Evolutionary conservation across 2,888 invertebrate genomes (phyloP).

Genomic region (Troides aeacus): DNA sequence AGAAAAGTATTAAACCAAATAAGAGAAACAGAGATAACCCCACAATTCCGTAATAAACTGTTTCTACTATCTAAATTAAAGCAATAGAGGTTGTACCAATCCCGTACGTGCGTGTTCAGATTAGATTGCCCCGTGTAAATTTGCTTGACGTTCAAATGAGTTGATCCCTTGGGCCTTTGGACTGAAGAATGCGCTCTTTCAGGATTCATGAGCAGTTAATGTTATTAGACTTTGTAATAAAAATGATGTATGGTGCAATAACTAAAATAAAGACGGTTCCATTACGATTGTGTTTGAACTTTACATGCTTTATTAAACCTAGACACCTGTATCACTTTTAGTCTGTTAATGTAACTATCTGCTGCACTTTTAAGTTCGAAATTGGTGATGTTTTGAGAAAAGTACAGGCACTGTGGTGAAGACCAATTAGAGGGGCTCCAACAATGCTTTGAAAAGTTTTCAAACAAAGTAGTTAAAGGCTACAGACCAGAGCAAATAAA

Average conservation of each 20-base stretch:
- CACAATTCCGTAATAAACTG: conserved; percentile 9
- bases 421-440: too few relatives aligned
- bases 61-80: conserved; percentile 36
- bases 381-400: not conserved
- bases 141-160: conserved; percentile 67
- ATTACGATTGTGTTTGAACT: too few relatives aligned
- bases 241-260: not conserved
- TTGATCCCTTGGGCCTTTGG: conserved; percentile 55
- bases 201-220: conserved; percentile 6
- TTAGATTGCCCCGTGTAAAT: conserved; percentile 71
- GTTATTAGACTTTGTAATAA: not conserved
- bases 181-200: conserved; percentile 36
- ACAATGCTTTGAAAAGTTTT: too few relatives aligned
- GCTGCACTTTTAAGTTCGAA: not conserved
- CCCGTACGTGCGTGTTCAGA: conserved; percentile 39
- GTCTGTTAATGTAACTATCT: not conserved
- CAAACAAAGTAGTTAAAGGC: not conserved
- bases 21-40: conserved; percentile 1
- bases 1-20: not conserved
- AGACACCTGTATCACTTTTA: not conserved
- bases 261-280: not conserved
- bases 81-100: conserved; percentile 38
- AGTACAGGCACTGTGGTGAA: not conserved
- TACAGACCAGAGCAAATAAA: not conserved
- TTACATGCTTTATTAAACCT: too few relatives aligned